A percentile compares a stretch with the other conserved stretches of the same genome.
phyloP scores from a whole-genome alignment of 2,888 invertebrate genomes.

The Sisyra nigra region DNA sequence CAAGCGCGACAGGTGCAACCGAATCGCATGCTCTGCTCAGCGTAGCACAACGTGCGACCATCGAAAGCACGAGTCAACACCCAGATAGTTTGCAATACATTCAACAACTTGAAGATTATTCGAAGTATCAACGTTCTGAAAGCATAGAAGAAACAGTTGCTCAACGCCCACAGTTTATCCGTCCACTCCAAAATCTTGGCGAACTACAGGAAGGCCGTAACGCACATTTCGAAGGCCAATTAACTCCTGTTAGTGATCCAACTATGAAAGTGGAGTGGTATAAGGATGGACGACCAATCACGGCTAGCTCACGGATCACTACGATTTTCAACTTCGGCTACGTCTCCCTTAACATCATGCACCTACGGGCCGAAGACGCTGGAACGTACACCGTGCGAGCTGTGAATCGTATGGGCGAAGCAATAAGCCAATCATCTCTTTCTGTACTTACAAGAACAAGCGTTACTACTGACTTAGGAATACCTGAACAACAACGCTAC shows the following conservation, averaged over 20 bases:
- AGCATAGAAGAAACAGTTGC: constrained; percentile 65
- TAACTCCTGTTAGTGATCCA: constrained; percentile 83
- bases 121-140: constrained; percentile 71
- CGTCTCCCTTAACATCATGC: constrained; percentile 95
- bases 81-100: constrained; percentile 84
- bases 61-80: constrained; percentile 79
- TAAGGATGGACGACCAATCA: constrained; percentile 86
- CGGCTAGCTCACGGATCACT: constrained; percentile 92
- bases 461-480: constrained; percentile 69
- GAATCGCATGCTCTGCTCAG: constrained; percentile 70
- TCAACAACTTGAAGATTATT: constrained; percentile 80
- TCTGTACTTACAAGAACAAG: constrained; percentile 62
- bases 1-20: constrained; percentile 72
- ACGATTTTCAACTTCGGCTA: constrained; percentile 98
- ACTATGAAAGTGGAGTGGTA: constrained; percentile 93
- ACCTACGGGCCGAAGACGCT: constrained; percentile 96
- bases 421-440: constrained; percentile 66
- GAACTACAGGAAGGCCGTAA: constrained; percentile 80
- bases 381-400: constrained; percentile 88
- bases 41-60: constrained; percentile 65
- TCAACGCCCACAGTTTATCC: constrained; percentile 76
- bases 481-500: constrained; percentile 78
- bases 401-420: constrained; percentile 81
- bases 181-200: constrained; percentile 70
- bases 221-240: constrained; percentile 85